Conservation (phyloP, 2,888 invertebrate genomes). For the Mesopsocus fuscifrons region DNA sequence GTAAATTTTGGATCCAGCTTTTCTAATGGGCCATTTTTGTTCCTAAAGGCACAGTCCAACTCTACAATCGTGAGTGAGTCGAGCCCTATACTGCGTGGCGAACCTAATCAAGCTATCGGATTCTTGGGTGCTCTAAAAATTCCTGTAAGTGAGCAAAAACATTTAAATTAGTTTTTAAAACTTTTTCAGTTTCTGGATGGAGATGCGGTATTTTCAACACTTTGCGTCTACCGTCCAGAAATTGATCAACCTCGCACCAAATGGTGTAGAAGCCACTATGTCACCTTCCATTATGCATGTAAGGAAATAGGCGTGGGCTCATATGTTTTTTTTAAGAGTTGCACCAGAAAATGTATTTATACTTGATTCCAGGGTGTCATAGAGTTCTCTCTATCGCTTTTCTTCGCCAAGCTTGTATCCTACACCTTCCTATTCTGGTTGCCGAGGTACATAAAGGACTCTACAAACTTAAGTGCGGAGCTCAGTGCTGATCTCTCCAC, state of each 20-base stretch:
- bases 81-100: slow-evolving; percentile 16
- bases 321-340: neutral
- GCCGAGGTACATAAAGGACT: slow-evolving; percentile 68
- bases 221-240: too few relatives aligned
- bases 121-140: slow-evolving; percentile 60
- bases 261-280: too few relatives aligned
- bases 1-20: too few relatives aligned
- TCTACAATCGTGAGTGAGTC: too few relatives aligned
- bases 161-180: too few relatives aligned
- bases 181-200: too few relatives aligned
- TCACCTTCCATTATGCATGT: too few relatives aligned
- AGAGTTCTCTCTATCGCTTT: slow-evolving; percentile 81
- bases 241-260: too few relatives aligned
- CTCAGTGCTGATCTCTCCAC: slow-evolving; percentile 60
- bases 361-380: slow-evolving; percentile 51
- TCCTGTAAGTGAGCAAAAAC: slow-evolving; percentile 45
- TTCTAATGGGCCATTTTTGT: too few relatives aligned
- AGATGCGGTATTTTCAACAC: too few relatives aligned
- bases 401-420: slow-evolving; percentile 91
- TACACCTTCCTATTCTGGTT: slow-evolving; percentile 97
- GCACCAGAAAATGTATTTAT: neutral
- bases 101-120: slow-evolving; percentile 41
- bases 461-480: slow-evolving; percentile 44
- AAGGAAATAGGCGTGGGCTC: too few relatives aligned
- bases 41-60: too few relatives aligned